Evolutionary conservation across 2,888 invertebrate species (phyloP), one percentile per base, ranked within the genome.

Genomic region (Ochropleura leucogaster): DNA sequence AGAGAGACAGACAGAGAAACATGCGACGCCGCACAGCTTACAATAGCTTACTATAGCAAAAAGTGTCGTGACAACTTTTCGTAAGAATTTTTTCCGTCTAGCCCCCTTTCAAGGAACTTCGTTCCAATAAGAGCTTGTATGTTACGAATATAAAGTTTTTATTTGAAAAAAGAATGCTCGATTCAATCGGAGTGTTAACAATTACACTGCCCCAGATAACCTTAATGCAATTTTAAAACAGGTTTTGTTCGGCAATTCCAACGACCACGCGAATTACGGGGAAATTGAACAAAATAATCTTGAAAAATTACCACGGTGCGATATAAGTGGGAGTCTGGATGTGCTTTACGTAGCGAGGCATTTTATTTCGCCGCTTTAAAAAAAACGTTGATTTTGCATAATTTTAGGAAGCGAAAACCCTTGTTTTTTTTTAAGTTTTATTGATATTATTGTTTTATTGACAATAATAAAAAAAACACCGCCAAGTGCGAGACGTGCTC

Each of bases 231-330:
- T 72, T 68, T 69, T 30, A 47, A 72, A 46, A 30, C 30, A 53
- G 16, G 44, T 51, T 51, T 16, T 44, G n/a, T 46, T 18, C 30
- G 53, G 51, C 14, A 60, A 53, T 62, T 62, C 16, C 69, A 46
- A 20, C 47, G 4, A 30, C 49, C 12, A 57, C 47, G 16, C 47
- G 14, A 55, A 55, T 60, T 67, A 72, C 68, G 16, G 53, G 47
- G 14, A 55, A 49, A 65, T 40, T 53, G 20, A 53, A 60, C 66
- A 51, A 63, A 62, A 59, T 76, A 66, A 69, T 77, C 69, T 66
- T 67, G 55, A 66, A 75, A 64, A 77, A 69, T 75, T 30, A 40
- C 12, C 49, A 49, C 20, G 14, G 55, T 63, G 18, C 59, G 53
- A 47, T 65, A 47, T 65, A 20, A n/a, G 42, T 53, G 46, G 18